Evolutionary conservation across 2,797 vertebrate genomes (phyloP), one percentile per base, ranked within the genome.

Genomic region (Myotis vivesi): DNA sequence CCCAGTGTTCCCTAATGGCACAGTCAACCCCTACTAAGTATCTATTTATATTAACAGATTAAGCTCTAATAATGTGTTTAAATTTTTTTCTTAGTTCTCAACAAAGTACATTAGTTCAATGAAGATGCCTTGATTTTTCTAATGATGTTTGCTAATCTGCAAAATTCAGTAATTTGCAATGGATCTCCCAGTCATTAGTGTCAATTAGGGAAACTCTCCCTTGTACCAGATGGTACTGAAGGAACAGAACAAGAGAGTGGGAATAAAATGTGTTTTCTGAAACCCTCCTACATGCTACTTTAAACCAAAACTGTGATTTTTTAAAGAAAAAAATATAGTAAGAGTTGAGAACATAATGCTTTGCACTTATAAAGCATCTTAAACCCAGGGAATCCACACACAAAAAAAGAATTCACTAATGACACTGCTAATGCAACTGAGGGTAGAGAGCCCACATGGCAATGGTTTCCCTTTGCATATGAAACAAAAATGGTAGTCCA

Each of bases 81-180:
- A 51, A n/a, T 87, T 90, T 87, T 93, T 96, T 92, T 88, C 89
- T 94, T 76, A 73, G 72, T 91, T 89, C 64, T 93, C 79, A 92
- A 88, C 41, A 95, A 95, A 96, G 86, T 94, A 57, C 59, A 86
- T 95, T 94, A 92, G 69, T 92, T 89, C 68, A 94, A 49, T 75
- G 77, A 66, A 95, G 88, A 89, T 68, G 46, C 85, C 66, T 89
- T 95, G 59, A 81, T 84, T 96, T 95, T 95, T 97, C 90, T 96
- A 95, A 96, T 92, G 66, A 77, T 87, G 49, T 95, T 96, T 96
- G 82, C 87, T 97, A 96, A 94, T 93, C 79, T 92, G 88, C 76
- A 95, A 96, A 97, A 93, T 95, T 91, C 77, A 80, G 93, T 94
- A 72, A 93, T 96, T 95, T 95, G 92, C 92, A 68, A 88, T 95